Evolutionary conservation across 1,140 invertebrate species (phyloP).

Genomic region (Conus betulinus): DNA sequence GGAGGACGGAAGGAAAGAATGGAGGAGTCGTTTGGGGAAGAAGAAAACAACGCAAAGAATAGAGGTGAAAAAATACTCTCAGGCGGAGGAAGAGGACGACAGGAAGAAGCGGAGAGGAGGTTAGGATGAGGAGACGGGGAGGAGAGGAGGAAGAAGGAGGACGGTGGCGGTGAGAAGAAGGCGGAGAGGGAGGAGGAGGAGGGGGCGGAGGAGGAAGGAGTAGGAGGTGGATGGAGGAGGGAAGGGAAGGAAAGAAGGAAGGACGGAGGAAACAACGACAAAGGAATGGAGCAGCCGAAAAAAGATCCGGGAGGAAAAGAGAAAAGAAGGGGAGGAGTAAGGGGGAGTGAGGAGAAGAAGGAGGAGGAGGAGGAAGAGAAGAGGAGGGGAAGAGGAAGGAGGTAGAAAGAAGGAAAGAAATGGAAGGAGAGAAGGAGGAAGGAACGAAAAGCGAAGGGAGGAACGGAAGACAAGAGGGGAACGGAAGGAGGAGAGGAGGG

Average conservation of each 20-base stretch:
- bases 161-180: background rate
- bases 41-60: no score
- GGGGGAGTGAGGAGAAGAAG: background rate
- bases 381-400: background rate
- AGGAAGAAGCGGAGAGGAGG: background rate
- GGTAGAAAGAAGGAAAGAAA: constrained; percentile 3
- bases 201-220: background rate
- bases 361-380: background rate
- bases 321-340: background rate
- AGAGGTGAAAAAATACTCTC: no score
- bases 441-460: background rate
- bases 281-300: background rate
- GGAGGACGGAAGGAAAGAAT: no score
- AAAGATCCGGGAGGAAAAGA: background rate
- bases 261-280: background rate
- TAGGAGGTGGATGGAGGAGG: background rate
- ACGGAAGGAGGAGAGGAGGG: no score
- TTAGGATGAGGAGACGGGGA: background rate
- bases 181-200: background rate
- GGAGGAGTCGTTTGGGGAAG: no score
- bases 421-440: background rate
- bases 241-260: background rate
- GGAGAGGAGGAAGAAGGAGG: background rate
- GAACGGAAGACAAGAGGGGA: no score
- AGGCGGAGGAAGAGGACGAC: background rate